Evolutionary conservation across 2,888 invertebrate genomes (phyloP), one percentile per base, ranked within the genome.

Genomic region (Patella pellucida): DNA sequence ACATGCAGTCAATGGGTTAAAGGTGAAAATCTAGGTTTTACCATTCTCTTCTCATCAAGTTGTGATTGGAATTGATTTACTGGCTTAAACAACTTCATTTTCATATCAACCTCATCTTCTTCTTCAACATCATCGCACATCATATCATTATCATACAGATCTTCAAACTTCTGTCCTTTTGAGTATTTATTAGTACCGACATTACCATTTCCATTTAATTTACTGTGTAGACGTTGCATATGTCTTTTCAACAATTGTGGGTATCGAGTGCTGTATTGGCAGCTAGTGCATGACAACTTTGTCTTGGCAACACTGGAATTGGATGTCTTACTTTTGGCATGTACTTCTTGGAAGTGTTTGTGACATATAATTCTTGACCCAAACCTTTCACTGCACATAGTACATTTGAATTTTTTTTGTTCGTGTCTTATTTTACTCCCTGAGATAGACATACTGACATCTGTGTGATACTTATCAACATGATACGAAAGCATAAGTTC

Each of bases 401-500:
- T 85, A 81, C 87, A 91, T 80, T 86, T 84, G 82, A 85, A 89
- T 54, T 82, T 82, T 77, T 86, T 88, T 52, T 41, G n/a, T 73
- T 75, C 52, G 70, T 31, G 27, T 51, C 27, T 72, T 52, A 16
- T 75, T 41, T 23, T 54, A 73, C 68, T 76, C 76, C 68, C 76
- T 70, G 69, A 76, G 76, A 52, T 69, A 68, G 67, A 67, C 52
- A 51, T 69, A 74, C 69, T 69, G 67, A 70, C 52, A 77, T 73
- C 16, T 56, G 73, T 56, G 56, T 74, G 74, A n/a, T 86, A 86
- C 72, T 82, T 82, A 50, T 85, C 74, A 75, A 86, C 80, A 79
- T 89, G 89, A 31, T 88, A 85, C 71, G 89, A 83, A 71, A 87
- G 80, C 52, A 88, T 86, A 81, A 88, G 85, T 79, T 87, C 86